These are phyloP conservation scores for Platycnemis pennipes DNA, from an alignment of 2,888 invertebrate species.

Conservation along the genomic window DNA sequence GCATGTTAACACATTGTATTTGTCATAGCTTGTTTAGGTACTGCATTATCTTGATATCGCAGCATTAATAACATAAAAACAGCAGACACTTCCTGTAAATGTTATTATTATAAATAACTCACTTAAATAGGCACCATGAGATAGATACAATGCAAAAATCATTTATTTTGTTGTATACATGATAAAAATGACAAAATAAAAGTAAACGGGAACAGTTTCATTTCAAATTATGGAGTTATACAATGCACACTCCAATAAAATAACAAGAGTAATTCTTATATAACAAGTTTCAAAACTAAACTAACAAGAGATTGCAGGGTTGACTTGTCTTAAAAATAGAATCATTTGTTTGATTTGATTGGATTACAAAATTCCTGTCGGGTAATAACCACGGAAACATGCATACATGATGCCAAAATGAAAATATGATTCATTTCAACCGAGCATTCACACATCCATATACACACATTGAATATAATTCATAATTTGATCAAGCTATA, in stretches of 20 bases:
- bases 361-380: slow-evolving; percentile 32
- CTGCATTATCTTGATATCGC: too few relatives aligned
- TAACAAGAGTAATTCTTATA: background rate
- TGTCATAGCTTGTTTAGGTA: too few relatives aligned
- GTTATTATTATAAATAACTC: too few relatives aligned
- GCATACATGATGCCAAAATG: background rate
- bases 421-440: background rate
- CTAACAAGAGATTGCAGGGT: background rate
- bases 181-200: background rate
- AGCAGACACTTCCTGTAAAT: too few relatives aligned
- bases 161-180: background rate
- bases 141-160: background rate
- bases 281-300: background rate
- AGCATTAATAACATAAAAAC: too few relatives aligned
- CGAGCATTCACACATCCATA: slow-evolving; percentile 32
- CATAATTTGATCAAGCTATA: background rate
- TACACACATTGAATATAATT: background rate
- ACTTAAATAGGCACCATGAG: too few relatives aligned
- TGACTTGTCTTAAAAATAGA: slow-evolving; percentile 52
- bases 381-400: background rate
- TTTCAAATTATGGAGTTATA: background rate
- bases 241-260: background rate
- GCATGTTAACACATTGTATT: too few relatives aligned
- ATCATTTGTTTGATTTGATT: background rate
- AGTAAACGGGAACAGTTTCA: background rate